phyloP scores from a whole-genome alignment of 35 echinoderm and acorn worm genomes.

The Chiridota heheva region DNA sequence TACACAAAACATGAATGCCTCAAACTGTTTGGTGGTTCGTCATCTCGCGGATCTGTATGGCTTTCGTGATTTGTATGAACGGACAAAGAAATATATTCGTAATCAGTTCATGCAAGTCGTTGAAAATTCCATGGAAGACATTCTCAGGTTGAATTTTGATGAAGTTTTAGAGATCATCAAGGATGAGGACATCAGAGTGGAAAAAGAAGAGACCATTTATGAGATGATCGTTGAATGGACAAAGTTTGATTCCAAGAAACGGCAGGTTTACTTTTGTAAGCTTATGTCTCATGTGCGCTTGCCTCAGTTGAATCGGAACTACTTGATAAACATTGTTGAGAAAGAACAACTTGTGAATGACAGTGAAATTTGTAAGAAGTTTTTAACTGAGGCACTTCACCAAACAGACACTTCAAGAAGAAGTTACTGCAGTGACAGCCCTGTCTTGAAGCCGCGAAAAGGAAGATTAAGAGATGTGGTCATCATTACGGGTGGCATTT shows the following conservation, averaged over 20 bases:
- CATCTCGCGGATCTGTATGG: slow-evolving; percentile 86
- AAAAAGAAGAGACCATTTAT: slow-evolving; percentile 96
- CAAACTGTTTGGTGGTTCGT: slow-evolving; percentile 87
- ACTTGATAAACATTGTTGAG: slow-evolving; percentile 81
- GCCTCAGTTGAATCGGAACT: slow-evolving; percentile 75
- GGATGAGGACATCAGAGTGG: slow-evolving; percentile 92
- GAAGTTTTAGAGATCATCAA: slow-evolving; percentile 86
- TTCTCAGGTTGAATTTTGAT: slow-evolving; percentile 69
- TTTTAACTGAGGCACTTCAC: slow-evolving; percentile 80
- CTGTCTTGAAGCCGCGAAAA: slow-evolving; percentile 94
- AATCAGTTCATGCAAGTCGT: slow-evolving; percentile 97
- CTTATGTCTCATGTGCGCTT: slow-evolving; percentile 84
- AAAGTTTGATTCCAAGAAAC: slow-evolving; percentile 62
- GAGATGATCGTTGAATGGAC: slow-evolving; percentile 83
- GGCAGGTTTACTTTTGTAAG: slow-evolving; percentile 51
- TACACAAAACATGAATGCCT: slow-evolving; percentile 87
- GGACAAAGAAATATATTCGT: slow-evolving; percentile 76
- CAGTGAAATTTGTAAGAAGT: slow-evolving; percentile 67
- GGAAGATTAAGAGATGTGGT: slow-evolving; percentile 92
- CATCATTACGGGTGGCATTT: slow-evolving; percentile 92
- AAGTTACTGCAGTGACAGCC: slow-evolving; percentile 98
- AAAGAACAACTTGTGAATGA: slow-evolving; percentile 84
- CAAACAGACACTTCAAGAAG: slow-evolving; percentile 93
- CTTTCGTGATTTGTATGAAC: slow-evolving; percentile 73
- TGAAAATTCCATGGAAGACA: slow-evolving; percentile 86